These are phyloP conservation scores for Eleginops maclovinus DNA, from an alignment of 2,113 vertebrate genomes.

Conservation along the genomic window DNA sequence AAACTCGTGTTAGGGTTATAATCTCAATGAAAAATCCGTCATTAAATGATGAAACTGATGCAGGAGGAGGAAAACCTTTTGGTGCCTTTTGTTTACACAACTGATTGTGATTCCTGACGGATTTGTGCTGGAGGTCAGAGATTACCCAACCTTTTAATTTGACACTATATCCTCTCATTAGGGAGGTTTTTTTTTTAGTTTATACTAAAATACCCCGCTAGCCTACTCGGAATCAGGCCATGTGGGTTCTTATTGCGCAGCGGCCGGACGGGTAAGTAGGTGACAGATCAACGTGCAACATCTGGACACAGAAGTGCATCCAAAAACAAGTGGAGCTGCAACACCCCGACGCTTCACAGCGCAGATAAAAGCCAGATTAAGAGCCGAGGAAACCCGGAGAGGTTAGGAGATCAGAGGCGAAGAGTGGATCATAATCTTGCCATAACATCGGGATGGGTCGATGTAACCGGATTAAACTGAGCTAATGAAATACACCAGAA, in stretches of 20 bases:
- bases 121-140: slow-evolving; percentile 50
- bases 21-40: not conserved
- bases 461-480: slow-evolving; percentile 76
- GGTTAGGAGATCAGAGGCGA: slow-evolving; percentile 66
- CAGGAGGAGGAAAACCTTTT: not conserved
- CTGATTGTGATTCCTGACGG: slow-evolving; percentile 14
- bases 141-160: slow-evolving; percentile 30
- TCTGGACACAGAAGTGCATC: slow-evolving; percentile 63
- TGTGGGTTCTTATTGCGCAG: slow-evolving; percentile 16
- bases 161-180: slow-evolving; percentile 23
- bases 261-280: slow-evolving; percentile 49
- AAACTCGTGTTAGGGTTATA: not conserved
- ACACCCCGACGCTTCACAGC: slow-evolving; percentile 11
- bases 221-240: slow-evolving; percentile 40
- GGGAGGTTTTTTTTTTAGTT: slow-evolving; percentile 15
- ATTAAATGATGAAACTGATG: not conserved
- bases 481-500: slow-evolving; percentile 77
- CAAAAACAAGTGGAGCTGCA: slow-evolving; percentile 61
- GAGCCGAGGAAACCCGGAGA: slow-evolving; percentile 51
- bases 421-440: slow-evolving; percentile 73
- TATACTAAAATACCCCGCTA: slow-evolving; percentile 37
- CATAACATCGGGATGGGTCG: slow-evolving; percentile 69
- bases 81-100: slow-evolving; percentile 29
- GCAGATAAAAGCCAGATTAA: slow-evolving; percentile 73
- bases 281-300: slow-evolving; percentile 70